Evolutionary conservation across 1,140 invertebrate species (phyloP), one percentile per base, ranked within the genome.

Genomic region (Helicoverpa zea): DNA sequence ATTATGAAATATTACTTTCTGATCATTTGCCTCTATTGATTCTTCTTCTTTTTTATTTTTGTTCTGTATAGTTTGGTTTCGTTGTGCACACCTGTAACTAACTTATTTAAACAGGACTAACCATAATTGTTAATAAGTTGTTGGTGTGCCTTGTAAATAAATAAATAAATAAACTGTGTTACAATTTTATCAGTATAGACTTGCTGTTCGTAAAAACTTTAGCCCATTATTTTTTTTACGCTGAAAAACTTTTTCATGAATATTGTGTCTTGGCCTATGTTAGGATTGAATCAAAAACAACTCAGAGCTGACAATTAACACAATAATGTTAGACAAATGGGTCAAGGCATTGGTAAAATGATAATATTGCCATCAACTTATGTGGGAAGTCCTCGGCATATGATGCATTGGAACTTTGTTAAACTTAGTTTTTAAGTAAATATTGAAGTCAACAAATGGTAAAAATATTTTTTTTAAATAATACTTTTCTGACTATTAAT

Each of bases 231-330:
- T 54, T 54, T 54, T 54, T 54, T 54, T 54, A 54, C 51, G 51
- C 51, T 14, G 13, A 54, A 54, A 54, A 54, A 54, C 51, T 54
- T 54, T 54, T 54, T 54, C 51, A 54, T 7, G 51, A 54, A 54
- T 14, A 54, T 14, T 7, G 11, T 13, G 11, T 52, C 11, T 52
- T 52, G 51, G n/a, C n/a, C n/a, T n/a, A 13, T 52, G 11, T 13
- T 52, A 13, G 10, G 12, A 52, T 13, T 52, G 51, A 11, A 54
- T 54, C 51, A 54, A 54, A 54, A 54, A 54, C 51, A 54, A 14
- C 51, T 54, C 51, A 54, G 51, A 54, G 51, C 51, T 54, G 51
- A 54, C 51, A 54, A 54, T 54, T 54, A 54, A 54, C 51, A 54
- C 51, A 54, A 54, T 54, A 54, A 54, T 54, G 51, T 7, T 54